A percentile compares a stretch with the other conserved stretches of the same genome.
Conservation (phyloP, 2,113 vertebrate species). For the Mobula birostris region DNA sequence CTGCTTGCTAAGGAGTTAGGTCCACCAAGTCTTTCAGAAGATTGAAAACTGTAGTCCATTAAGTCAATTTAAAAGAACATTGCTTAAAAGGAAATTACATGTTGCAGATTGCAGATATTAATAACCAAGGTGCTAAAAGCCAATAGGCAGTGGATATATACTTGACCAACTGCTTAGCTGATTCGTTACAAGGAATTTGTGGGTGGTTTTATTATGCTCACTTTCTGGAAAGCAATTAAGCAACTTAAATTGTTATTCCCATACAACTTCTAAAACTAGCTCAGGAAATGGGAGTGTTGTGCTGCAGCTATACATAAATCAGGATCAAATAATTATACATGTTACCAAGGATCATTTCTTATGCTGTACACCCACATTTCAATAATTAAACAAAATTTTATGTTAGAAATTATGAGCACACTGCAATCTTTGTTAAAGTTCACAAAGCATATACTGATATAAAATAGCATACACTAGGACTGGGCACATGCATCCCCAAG, state of each 20-base stretch:
- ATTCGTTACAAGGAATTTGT: not conserved
- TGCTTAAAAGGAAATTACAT: too few relatives aligned
- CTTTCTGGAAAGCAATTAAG: not conserved
- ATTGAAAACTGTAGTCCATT: too few relatives aligned
- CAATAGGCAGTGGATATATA: too few relatives aligned
- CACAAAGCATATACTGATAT: not conserved
- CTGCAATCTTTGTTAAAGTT: not conserved
- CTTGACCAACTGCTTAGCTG: not conserved
- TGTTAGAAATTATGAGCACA: not conserved
- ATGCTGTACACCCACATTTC: not conserved
- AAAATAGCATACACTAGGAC: not conserved
- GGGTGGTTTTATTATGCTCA: too few relatives aligned
- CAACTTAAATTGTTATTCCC: not conserved
- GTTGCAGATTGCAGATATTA: too few relatives aligned
- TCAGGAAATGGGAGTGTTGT: not conserved
- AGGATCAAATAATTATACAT: not conserved
- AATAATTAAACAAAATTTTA: not conserved
- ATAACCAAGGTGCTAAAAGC: too few relatives aligned
- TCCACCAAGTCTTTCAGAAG: too few relatives aligned
- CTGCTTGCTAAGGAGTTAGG: too few relatives aligned
- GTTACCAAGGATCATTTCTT: not conserved
- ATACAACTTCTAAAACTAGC: not conserved
- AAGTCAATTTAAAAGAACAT: too few relatives aligned
- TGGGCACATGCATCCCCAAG: not conserved
- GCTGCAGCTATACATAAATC: not conserved